Conservation (phyloP, 2,888 invertebrate genomes). For the Eristalis arbustorum region DNA sequence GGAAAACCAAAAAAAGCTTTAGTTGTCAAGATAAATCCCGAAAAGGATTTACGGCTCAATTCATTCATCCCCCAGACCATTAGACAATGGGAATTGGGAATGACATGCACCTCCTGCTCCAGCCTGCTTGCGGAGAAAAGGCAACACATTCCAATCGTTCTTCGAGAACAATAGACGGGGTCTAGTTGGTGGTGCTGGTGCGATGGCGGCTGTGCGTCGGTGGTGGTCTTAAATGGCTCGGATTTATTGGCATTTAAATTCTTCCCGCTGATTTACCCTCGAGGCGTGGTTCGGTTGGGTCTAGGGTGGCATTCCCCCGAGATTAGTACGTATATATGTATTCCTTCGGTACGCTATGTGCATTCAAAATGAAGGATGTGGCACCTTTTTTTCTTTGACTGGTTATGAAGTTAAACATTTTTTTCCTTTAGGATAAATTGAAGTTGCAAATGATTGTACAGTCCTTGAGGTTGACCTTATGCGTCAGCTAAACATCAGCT, state of each 20-base stretch:
- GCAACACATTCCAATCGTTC: constrained; percentile 58
- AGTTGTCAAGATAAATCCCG: constrained; percentile 74
- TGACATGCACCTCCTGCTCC: constrained; percentile 70
- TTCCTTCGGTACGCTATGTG: background rate
- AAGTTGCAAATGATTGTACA: background rate
- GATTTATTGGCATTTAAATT: constrained; percentile 79
- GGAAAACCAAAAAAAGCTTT: constrained; percentile 38
- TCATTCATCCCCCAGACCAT: constrained; percentile 72
- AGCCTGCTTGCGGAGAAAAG: constrained; percentile 67
- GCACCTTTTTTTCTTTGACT: background rate
- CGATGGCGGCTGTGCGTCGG: constrained; percentile 28
- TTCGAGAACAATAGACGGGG: constrained; percentile 66
- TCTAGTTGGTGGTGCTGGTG: background rate
- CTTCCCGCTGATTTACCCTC: constrained; percentile 79
- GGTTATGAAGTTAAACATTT: background rate
- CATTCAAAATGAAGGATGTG: background rate
- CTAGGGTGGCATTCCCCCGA: background rate
- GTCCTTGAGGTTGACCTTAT: too few species aligned
- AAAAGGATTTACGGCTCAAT: constrained; percentile 79
- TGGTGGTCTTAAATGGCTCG: constrained; percentile 64
- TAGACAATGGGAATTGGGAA: constrained; percentile 52
- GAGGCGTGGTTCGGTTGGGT: background rate
- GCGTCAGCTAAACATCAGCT: too few species aligned
- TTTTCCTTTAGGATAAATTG: background rate
- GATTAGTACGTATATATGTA: background rate